phyloP scores from a whole-genome alignment of 2,888 invertebrate genomes.

The Lysandra bellargus region DNA sequence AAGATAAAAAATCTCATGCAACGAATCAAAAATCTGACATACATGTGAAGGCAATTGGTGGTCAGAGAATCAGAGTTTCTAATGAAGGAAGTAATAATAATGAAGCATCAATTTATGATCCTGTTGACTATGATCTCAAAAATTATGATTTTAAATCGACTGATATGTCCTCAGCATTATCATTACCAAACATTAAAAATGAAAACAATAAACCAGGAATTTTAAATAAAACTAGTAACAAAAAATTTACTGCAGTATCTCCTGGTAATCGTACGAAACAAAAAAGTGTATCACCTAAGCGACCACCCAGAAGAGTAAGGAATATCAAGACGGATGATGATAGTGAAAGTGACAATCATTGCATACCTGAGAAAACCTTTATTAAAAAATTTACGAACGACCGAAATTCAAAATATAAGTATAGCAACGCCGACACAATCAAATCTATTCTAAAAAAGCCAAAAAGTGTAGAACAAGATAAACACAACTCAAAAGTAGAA shows the following conservation, averaged over 20 bases:
- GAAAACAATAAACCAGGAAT: constrained; percentile 64
- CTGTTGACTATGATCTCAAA: constrained; percentile 75
- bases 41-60: constrained; percentile 83
- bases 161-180: constrained; percentile 57
- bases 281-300: constrained; percentile 80
- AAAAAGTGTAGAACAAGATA: constrained; percentile 60
- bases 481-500: constrained; percentile 55
- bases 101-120: constrained; percentile 71
- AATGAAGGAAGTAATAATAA: constrained; percentile 73
- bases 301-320: constrained; percentile 81
- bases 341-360: constrained; percentile 75
- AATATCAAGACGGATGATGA: constrained; percentile 74
- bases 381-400: constrained; percentile 56
- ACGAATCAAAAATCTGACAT: constrained; percentile 68
- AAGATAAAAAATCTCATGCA: constrained; percentile 56
- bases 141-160: constrained; percentile 62
- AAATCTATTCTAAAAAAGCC: constrained; percentile 83
- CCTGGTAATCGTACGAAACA: constrained; percentile 65
- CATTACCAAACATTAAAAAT: constrained; percentile 72
- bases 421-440: constrained; percentile 67
- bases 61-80: constrained; percentile 84
- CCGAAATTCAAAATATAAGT: constrained; percentile 60
- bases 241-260: constrained; percentile 57
- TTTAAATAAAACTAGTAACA: constrained; percentile 62
- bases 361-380: constrained; percentile 58